Evolutionary conservation across 2,113 vertebrate species (phyloP).

Genomic region (Rhabdomys dilectus): DNA sequence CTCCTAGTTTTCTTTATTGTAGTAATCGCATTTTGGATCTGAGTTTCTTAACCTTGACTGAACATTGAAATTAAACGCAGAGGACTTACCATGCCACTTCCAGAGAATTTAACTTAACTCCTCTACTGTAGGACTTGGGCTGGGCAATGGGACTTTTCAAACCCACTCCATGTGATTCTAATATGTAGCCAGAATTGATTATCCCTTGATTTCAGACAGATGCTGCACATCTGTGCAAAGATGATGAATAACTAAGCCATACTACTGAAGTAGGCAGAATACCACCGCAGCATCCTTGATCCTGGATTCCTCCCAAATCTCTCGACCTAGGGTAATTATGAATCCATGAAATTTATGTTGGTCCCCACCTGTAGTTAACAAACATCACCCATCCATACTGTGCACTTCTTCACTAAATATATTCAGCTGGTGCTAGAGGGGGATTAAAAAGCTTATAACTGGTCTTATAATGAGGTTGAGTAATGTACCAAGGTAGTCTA

Average conservation of each 20-base stretch:
- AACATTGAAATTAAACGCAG: neutral
- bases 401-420: slow-evolving; percentile 11
- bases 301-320: slow-evolving; percentile 47
- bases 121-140: neutral
- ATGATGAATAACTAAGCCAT: slow-evolving; percentile 31
- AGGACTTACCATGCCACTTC: neutral
- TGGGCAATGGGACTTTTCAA: slow-evolving; percentile 13
- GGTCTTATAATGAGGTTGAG: slow-evolving; percentile 41
- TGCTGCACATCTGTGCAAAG: slow-evolving; percentile 57
- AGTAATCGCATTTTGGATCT: slow-evolving; percentile 12
- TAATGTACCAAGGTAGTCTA: neutral
- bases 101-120: slow-evolving; percentile 13
- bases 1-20: neutral
- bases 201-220: slow-evolving; percentile 48
- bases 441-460: slow-evolving; percentile 29
- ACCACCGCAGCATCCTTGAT: neutral
- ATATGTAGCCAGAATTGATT: neutral
- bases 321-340: neutral
- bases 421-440: neutral
- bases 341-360: slow-evolving; percentile 52
- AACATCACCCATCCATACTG: neutral
- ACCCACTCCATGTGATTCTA: slow-evolving; percentile 23
- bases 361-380: slow-evolving; percentile 50
- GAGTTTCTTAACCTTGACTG: neutral
- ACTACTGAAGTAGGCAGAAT: neutral